Percentiles rank a stretch among this genome's conserved stretches.
These are phyloP conservation scores for Upupa epops DNA, from an alignment of 2,113 vertebrate genomes.

Conservation along the genomic window DNA sequence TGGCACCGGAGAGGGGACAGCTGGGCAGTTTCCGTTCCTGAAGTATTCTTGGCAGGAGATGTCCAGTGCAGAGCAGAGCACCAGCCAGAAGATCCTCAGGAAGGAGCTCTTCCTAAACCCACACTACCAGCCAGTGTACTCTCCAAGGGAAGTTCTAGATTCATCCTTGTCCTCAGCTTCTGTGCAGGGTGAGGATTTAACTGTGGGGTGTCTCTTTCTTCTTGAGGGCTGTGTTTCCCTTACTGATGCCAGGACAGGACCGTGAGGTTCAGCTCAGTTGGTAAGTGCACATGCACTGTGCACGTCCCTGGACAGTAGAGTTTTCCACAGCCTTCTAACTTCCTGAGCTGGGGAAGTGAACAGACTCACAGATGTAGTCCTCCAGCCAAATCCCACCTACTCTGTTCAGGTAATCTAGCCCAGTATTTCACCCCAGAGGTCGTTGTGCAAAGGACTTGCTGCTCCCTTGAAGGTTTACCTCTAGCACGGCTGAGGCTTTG, in stretches of 20 bases:
- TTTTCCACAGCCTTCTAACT: not conserved
- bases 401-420: not conserved
- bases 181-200: not conserved
- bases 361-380: not conserved
- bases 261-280: not conserved
- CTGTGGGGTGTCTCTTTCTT: not conserved
- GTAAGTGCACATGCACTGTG: not conserved
- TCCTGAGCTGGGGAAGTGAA: not conserved
- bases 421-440: not conserved
- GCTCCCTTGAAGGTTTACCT: not conserved
- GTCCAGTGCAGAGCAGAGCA: not conserved
- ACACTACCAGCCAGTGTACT: not conserved
- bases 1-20: not conserved
- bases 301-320: not conserved
- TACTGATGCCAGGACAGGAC: not conserved
- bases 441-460: not conserved
- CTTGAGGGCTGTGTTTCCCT: not conserved
- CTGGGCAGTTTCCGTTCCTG: not conserved
- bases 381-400: not conserved
- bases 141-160: not conserved
- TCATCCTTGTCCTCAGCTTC: not conserved
- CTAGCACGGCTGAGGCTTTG: not conserved
- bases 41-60: not conserved
- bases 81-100: not conserved
- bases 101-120: not conserved